Conservation (phyloP, 2,113 vertebrate genomes). For the Peromyscus maniculatus region DNA sequence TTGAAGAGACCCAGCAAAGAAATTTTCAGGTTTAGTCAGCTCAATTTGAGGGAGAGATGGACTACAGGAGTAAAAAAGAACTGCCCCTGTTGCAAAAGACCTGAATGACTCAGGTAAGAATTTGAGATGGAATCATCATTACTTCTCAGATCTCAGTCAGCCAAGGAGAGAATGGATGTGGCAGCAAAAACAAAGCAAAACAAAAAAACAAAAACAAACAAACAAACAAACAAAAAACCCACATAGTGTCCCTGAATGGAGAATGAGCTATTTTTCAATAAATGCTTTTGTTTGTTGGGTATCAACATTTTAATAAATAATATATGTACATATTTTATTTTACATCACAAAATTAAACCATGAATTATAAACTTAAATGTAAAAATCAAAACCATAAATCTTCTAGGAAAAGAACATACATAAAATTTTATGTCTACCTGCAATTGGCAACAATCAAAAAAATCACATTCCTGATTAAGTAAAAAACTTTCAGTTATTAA, state of each 20-base stretch:
- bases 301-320: background rate
- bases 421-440: background rate
- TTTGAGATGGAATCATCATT: too few relatives aligned
- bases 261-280: background rate
- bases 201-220: too few relatives aligned
- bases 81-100: background rate
- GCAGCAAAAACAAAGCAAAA: background rate
- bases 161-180: background rate
- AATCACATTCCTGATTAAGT: background rate
- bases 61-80: background rate
- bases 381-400: background rate
- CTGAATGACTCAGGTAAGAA: background rate
- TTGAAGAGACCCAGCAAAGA: background rate
- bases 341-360: background rate
- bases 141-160: too few relatives aligned
- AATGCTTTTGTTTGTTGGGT: background rate
- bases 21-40: background rate
- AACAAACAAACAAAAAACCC: too few relatives aligned
- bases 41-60: background rate
- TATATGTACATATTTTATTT: background rate
- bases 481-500: background rate
- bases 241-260: background rate
- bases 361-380: background rate
- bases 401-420: background rate
- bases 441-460: background rate